Conservation (phyloP, 2,113 vertebrate genomes). For the Xenopus tropicalis region DNA sequence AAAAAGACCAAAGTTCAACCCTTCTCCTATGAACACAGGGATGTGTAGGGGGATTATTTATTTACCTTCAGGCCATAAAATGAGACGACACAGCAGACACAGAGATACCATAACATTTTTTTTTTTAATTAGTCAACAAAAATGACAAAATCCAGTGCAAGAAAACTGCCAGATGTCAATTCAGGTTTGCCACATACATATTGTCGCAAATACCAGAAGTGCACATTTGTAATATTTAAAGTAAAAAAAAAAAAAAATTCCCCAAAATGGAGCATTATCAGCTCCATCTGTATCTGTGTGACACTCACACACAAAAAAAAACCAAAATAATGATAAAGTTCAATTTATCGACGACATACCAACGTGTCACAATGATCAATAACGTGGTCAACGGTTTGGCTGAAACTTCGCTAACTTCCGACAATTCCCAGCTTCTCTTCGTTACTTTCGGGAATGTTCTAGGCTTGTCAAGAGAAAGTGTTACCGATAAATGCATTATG, state of each 20-base stretch:
- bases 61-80: too few relatives aligned
- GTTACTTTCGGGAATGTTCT: slow-evolving; percentile 36
- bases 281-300: not conserved
- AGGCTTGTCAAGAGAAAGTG: not conserved
- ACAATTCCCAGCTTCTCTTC: slow-evolving; percentile 20
- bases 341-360: too few relatives aligned
- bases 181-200: slow-evolving; percentile 33
- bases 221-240: slow-evolving; percentile 34
- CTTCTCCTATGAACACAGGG: too few relatives aligned
- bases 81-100: not conserved
- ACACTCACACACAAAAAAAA: too few relatives aligned
- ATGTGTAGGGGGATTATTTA: too few relatives aligned
- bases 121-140: slow-evolving; percentile 36
- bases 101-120: slow-evolving; percentile 3
- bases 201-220: slow-evolving; percentile 36
- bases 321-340: too few relatives aligned
- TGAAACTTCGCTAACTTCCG: slow-evolving; percentile 10
- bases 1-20: too few relatives aligned
- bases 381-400: not conserved
- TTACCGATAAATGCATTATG: not conserved
- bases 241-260: slow-evolving; percentile 14
- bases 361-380: too few relatives aligned
- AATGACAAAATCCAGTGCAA: slow-evolving; percentile 43
- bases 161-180: slow-evolving; percentile 31
- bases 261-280: slow-evolving; percentile 2